These are phyloP conservation scores for Alectura lathami DNA, from an alignment of 2,113 vertebrate genomes.

Conservation along the genomic window DNA sequence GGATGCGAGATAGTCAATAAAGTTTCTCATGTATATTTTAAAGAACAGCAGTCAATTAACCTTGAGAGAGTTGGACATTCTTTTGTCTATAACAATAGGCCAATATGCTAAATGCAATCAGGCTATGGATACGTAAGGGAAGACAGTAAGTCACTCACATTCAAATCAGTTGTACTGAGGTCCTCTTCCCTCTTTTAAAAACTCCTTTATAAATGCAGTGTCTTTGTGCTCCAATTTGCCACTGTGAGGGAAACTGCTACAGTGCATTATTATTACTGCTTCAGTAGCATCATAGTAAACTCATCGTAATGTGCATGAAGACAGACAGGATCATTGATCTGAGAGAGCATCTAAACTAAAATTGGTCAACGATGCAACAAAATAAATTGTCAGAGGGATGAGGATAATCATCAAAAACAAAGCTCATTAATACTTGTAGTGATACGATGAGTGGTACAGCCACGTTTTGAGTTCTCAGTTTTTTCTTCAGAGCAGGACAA, in stretches of 20 bases:
- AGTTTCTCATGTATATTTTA: constrained; percentile 73
- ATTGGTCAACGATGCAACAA: background rate
- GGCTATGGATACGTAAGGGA: background rate
- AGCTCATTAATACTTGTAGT: background rate
- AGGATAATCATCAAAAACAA: background rate
- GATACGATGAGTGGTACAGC: rapidly evolving
- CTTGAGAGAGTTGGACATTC: constrained; percentile 65
- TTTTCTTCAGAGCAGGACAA: background rate
- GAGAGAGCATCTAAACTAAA: background rate
- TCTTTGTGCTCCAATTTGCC: background rate
- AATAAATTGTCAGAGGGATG: background rate
- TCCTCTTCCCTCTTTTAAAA: background rate
- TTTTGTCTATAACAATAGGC: constrained; percentile 58
- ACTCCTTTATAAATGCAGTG: background rate
- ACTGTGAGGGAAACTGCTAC: background rate
- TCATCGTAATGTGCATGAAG: background rate
- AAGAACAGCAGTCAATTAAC: constrained; percentile 76
- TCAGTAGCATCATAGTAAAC: background rate
- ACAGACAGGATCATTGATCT: background rate
- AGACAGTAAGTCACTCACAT: background rate
- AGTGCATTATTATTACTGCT: background rate
- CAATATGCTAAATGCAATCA: background rate
- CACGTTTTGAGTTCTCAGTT: background rate
- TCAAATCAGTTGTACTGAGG: background rate
- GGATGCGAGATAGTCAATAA: constrained; percentile 64